Percentiles rank a stretch among this genome's conserved stretches.
phyloP scores from a whole-genome alignment of 2,113 vertebrate genomes.

The Apteryx owenii region DNA sequence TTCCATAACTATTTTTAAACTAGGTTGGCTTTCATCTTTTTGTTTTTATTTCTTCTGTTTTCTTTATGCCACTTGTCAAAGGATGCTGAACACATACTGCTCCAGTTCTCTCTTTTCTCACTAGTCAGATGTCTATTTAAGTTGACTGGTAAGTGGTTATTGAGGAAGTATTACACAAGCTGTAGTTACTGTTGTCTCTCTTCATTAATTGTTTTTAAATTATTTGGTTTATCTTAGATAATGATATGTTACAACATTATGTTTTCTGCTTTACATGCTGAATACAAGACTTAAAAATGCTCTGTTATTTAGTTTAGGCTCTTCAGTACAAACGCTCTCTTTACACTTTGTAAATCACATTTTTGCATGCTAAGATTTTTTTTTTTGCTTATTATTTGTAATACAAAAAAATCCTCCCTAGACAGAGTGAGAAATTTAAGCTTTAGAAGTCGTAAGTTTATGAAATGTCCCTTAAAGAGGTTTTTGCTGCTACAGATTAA shows the following conservation, averaged over 20 bases:
- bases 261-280: background rate
- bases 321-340: background rate
- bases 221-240: background rate
- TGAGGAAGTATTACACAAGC: background rate
- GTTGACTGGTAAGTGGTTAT: background rate
- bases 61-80: background rate
- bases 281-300: background rate
- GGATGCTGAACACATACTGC: background rate
- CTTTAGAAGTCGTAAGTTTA: background rate
- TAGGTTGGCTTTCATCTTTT: conserved; percentile 35
- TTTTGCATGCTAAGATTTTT: background rate
- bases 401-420: background rate
- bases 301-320: background rate
- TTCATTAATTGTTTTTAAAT: background rate
- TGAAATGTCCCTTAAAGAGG: background rate
- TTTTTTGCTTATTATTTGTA: background rate
- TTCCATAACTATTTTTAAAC: conserved; percentile 34
- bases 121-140: background rate
- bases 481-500: background rate
- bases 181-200: background rate
- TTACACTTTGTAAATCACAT: background rate
- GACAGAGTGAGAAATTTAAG: background rate
- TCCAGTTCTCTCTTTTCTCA: background rate
- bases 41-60: conserved; percentile 26
- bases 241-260: background rate